phyloP scores from a whole-genome alignment of 2,797 vertebrate species.

The Myotis daubentonii region DNA sequence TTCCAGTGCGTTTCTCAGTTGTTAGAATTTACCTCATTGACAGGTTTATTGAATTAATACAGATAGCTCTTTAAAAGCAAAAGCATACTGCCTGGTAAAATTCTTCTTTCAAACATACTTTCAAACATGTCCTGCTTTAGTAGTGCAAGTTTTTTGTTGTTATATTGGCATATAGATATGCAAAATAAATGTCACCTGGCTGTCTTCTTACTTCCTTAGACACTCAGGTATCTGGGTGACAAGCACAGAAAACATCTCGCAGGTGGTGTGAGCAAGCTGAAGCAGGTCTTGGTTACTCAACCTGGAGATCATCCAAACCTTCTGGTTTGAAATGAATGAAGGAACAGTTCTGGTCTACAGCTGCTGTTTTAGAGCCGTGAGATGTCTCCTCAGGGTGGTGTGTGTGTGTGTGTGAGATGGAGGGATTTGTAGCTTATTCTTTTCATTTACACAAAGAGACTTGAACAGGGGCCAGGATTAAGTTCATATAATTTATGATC shows the following conservation, averaged over 20 bases:
- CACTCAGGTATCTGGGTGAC: background rate
- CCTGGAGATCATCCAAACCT: background rate
- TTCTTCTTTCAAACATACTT: background rate
- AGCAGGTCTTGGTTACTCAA: background rate
- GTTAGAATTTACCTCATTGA: background rate
- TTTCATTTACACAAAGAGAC: background rate
- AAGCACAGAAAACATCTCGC: background rate
- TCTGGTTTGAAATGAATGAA: background rate
- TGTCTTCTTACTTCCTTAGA: constrained; percentile 18
- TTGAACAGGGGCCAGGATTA: background rate
- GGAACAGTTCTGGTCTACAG: background rate
- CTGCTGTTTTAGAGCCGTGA: background rate
- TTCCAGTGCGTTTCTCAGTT: background rate
- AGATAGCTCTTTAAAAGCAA: background rate
- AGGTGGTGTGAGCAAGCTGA: background rate
- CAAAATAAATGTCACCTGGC: constrained; percentile 44
- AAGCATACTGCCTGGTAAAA: background rate
- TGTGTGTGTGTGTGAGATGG: background rate
- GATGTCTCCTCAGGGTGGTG: background rate
- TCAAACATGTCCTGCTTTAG: background rate
- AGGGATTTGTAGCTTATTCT: background rate
- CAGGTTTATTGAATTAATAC: background rate
- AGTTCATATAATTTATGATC: background rate
- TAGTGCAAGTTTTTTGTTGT: background rate
- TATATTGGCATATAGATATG: background rate